Evolutionary conservation across 2,888 invertebrate species (phyloP).

Genomic region (Caprella mutica): DNA sequence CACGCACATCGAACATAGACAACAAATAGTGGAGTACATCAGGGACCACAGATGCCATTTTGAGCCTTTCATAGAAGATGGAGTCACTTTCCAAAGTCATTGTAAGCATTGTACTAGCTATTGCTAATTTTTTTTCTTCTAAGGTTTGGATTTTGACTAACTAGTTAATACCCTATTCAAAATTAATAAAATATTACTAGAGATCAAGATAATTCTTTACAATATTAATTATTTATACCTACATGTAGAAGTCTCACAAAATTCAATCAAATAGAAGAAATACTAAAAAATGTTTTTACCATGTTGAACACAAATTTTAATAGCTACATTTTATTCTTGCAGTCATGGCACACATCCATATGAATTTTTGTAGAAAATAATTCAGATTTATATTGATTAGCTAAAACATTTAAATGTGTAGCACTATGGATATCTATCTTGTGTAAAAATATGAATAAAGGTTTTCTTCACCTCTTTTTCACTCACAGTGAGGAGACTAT

Average conservation of each 20-base stretch:
- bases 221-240: too few species aligned
- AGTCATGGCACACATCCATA: background rate
- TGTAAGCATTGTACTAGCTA: too few species aligned
- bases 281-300: too few species aligned
- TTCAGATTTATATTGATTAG: background rate
- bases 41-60: slow-evolving; percentile 42
- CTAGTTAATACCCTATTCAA: too few species aligned
- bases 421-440: background rate
- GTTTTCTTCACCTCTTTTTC: background rate
- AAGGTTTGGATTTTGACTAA: too few species aligned
- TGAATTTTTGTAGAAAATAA: background rate
- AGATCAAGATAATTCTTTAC: too few species aligned
- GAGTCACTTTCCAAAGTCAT: slow-evolving; percentile 44
- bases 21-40: slow-evolving; percentile 44
- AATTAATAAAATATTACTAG: too few species aligned
- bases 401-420: background rate
- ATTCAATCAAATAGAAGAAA: too few species aligned
- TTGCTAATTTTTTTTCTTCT: too few species aligned
- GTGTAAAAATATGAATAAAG: background rate
- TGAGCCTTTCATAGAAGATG: slow-evolving; percentile 46
- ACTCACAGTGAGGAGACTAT: slow-evolving; percentile 39
- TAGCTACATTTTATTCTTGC: too few species aligned
- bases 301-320: too few species aligned
- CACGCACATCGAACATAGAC: slow-evolving; percentile 43
- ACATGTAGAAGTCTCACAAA: too few species aligned